These are phyloP conservation scores for Agrenia bidenticulata DNA, from an alignment of 2,888 invertebrate species.

Conservation along the genomic window DNA sequence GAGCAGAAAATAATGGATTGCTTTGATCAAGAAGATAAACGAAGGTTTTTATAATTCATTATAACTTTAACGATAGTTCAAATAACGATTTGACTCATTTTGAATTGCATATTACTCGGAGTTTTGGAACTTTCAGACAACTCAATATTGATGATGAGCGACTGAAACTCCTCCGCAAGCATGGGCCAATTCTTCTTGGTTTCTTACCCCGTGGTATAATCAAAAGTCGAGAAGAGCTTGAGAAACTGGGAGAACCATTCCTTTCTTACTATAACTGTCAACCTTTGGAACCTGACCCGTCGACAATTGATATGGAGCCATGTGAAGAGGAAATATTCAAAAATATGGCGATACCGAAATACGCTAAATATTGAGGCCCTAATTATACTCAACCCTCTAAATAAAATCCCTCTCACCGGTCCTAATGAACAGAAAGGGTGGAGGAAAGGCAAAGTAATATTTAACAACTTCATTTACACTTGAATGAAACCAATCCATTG, in stretches of 20 bases:
- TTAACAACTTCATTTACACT: too few species aligned
- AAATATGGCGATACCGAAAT: constrained; percentile 11
- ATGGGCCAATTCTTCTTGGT: constrained; percentile 63
- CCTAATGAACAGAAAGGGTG: too few species aligned
- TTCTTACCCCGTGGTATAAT: constrained; percentile 64
- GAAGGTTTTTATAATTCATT: constrained; percentile 55
- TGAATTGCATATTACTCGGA: not conserved
- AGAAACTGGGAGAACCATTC: constrained; percentile 50
- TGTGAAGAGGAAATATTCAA: constrained; percentile 30
- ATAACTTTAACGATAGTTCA: not conserved
- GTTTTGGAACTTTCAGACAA: constrained; percentile 56
- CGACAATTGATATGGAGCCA: constrained; percentile 43
- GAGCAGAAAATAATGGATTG: constrained; percentile 57
- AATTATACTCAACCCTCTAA: too few species aligned
- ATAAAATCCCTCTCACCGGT: too few species aligned
- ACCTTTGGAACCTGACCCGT: constrained; percentile 39
- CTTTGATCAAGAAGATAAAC: constrained; percentile 58
- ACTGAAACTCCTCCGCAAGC: constrained; percentile 61
- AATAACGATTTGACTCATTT: too few species aligned
- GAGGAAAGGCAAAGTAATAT: too few species aligned
- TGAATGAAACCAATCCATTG: too few species aligned
- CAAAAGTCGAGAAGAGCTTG: constrained; percentile 47
- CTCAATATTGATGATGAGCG: constrained; percentile 63
- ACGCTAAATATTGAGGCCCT: constrained; percentile 3
- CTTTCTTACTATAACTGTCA: constrained; percentile 42